phyloP scores from a whole-genome alignment of 2,888 invertebrate species.

The Nomada fabriciana region DNA sequence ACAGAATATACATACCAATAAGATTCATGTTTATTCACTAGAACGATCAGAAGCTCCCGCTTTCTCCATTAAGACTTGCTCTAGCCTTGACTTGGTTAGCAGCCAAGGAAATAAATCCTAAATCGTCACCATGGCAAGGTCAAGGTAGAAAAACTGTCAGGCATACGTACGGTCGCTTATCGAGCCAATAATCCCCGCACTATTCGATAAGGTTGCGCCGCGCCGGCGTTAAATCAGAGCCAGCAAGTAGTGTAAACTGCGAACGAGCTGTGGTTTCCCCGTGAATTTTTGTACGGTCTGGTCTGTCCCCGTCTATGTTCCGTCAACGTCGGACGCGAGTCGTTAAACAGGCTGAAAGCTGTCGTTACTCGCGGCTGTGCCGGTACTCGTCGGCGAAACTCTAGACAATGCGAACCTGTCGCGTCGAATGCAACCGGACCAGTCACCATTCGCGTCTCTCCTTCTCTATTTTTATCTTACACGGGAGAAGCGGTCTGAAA shows the following conservation, averaged over 20 bases:
- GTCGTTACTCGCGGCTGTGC: not conserved
- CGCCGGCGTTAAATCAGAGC: conserved; percentile 2
- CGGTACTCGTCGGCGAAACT: not conserved
- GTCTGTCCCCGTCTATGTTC: conserved; percentile 41
- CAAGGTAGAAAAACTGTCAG: not conserved
- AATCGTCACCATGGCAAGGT: not conserved
- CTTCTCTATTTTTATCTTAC: not conserved
- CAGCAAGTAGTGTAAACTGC: conserved; percentile 9
- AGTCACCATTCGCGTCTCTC: not conserved
- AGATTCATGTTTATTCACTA: no score
- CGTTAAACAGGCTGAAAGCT: conserved; percentile 14
- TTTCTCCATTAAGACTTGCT: not conserved
- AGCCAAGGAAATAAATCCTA: not conserved
- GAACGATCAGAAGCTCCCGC: no score
- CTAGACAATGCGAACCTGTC: conserved; percentile 1
- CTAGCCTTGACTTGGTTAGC: not conserved
- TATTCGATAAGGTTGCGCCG: conserved; percentile 13
- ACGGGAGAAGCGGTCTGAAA: not conserved
- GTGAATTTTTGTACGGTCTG: conserved; percentile 52
- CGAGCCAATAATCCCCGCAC: conserved; percentile 23
- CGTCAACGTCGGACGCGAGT: not conserved
- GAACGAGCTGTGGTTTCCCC: not conserved
- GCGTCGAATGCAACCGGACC: conserved; percentile 10
- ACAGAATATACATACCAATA: no score
- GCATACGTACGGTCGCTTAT: not conserved